phyloP scores from a whole-genome alignment of 2,113 vertebrate genomes.

The Ardeotis arabs region DNA sequence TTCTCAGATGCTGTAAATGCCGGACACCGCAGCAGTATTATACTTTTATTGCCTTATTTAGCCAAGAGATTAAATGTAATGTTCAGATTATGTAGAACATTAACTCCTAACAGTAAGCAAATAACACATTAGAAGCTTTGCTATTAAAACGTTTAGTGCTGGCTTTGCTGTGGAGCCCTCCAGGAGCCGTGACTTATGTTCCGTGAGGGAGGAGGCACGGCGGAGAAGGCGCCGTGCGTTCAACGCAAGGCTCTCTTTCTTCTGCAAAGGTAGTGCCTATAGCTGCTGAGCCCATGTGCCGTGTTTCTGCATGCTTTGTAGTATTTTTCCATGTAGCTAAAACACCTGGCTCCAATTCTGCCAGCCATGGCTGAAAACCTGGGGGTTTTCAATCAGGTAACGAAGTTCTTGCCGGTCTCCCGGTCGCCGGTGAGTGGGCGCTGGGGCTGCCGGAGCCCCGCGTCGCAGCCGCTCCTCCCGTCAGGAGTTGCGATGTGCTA shows the following conservation, averaged over 20 bases:
- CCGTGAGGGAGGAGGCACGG: neutral
- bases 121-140: slow-evolving; percentile 14
- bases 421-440: neutral
- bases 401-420: neutral
- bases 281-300: neutral
- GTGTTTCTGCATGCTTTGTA: fast-evolving
- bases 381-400: neutral
- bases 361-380: neutral
- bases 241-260: neutral
- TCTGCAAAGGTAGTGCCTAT: fast-evolving
- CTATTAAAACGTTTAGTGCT: neutral
- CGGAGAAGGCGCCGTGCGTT: fast-evolving
- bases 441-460: neutral
- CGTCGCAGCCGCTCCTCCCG: neutral
- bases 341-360: neutral
- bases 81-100: slow-evolving; percentile 43
- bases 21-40: neutral
- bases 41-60: slow-evolving; percentile 49
- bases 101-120: slow-evolving; percentile 59
- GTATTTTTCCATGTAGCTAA: fast-evolving
- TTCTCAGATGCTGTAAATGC: neutral
- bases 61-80: slow-evolving; percentile 46
- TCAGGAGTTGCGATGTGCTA: slow-evolving; percentile 13
- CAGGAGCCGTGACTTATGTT: neutral
- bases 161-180: neutral